Conservation (phyloP, 2,797 vertebrate genomes). For the Anguilla megastoma region DNA sequence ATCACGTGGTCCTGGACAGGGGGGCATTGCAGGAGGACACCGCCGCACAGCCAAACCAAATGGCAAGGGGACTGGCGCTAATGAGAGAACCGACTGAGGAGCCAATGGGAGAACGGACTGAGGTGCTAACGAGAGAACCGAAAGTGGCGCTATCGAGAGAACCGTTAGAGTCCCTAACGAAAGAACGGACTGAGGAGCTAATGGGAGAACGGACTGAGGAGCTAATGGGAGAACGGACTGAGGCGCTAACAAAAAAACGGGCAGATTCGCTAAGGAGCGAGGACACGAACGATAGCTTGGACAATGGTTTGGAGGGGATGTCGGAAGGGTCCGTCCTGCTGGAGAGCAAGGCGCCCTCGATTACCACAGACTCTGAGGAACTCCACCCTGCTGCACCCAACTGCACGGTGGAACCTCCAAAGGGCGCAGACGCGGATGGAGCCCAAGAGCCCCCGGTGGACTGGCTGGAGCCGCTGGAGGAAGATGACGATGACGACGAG, state of each 20-base stretch:
- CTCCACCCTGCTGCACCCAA: background rate
- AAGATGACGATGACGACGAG: conserved; percentile 43
- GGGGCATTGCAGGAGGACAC: background rate
- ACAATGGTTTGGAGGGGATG: background rate
- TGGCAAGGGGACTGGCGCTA: background rate
- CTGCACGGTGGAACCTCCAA: background rate
- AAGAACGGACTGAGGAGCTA: background rate
- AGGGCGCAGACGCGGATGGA: background rate
- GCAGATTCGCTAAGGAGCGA: background rate
- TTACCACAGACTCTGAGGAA: background rate
- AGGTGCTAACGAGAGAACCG: background rate
- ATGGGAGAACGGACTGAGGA: background rate
- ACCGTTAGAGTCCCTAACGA: background rate
- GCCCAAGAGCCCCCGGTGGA: conserved; percentile 37
- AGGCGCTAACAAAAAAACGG: background rate
- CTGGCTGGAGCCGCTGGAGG: conserved; percentile 57
- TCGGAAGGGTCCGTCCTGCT: background rate
- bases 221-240: background rate
- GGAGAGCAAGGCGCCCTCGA: background rate
- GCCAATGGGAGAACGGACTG: background rate
- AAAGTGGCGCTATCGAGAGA: background rate
- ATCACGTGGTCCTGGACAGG: background rate
- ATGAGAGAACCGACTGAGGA: background rate
- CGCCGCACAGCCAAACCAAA: background rate
- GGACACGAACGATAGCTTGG: background rate